Conservation (phyloP, 1,140 invertebrate species). For the Anastatus disparis region DNA sequence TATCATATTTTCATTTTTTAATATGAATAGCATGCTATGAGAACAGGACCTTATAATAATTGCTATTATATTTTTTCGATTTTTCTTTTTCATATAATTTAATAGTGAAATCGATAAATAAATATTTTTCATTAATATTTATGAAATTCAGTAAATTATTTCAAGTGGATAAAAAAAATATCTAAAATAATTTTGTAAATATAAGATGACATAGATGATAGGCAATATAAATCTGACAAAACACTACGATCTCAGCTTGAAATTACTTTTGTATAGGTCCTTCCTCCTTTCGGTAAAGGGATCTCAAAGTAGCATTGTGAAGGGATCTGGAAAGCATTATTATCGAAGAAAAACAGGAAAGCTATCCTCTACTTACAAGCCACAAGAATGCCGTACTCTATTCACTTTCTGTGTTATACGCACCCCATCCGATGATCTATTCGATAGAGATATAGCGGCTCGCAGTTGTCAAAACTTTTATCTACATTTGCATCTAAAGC, state of each 20-base stretch:
- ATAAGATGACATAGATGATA: neutral
- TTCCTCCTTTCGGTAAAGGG: neutral
- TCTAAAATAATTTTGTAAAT: too few species aligned
- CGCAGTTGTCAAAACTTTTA: slow-evolving; percentile 56
- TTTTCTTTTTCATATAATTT: too few species aligned
- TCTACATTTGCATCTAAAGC: slow-evolving; percentile 42
- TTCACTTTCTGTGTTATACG: too few species aligned
- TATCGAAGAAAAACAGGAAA: slow-evolving; percentile 14
- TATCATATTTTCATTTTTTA: too few species aligned
- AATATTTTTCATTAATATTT: too few species aligned
- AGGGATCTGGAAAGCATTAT: neutral
- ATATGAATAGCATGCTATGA: too few species aligned
- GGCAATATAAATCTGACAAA: neutral
- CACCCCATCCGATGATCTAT: too few species aligned
- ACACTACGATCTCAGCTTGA: neutral
- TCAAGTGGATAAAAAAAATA: too few species aligned
- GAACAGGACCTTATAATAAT: too few species aligned
- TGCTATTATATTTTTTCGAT: too few species aligned
- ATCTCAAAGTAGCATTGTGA: neutral
- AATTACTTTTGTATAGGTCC: neutral
- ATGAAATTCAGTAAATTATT: too few species aligned
- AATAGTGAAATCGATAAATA: too few species aligned
- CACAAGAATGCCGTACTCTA: neutral
- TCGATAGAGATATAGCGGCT: slow-evolving; percentile 5
- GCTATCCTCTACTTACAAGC: slow-evolving; percentile 2